Base-by-base conservation (phyloP, 1,140 invertebrate species). In the Archegozetes longisetosus region DNA sequence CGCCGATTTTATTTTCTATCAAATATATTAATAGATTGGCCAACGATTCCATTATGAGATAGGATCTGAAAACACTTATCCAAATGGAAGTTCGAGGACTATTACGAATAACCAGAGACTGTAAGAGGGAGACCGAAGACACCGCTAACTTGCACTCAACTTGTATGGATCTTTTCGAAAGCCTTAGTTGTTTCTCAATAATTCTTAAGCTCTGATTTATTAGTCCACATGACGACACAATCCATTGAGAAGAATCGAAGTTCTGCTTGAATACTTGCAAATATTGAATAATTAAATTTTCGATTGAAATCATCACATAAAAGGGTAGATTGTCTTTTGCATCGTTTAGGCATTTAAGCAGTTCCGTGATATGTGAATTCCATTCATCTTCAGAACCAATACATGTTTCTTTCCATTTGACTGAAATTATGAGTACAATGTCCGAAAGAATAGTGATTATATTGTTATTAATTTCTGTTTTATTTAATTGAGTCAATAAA, bases 1-100 rank as follows among this genome's bases (percentile, higher is more conserved):
- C 14, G 20, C 46, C 27, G 2, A 53, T 26, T 26, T 26, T 61
- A 17, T 53, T 58, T n/a, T 62, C 29, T 6, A 62, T 50, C 13
- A 62, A 29, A 28, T 27, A 59, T 2, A 60, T 49, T 1, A 62
- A 2, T 23, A 62, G 24, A 48, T 53, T 52, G 2, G 29, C 14
- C 4, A 62, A 25, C 25, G 28, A 29, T 53, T 62, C 61, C 22
- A 24, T 27, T 3, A 62, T 29, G 2, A 40, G n/a, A 53, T 49
- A 25, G 12, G 32, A 2, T 1, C 49, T 17, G 2, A 62, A 22
- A n/a, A 51, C 25, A 2, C 50, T 9, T 3, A 59, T 14, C 26
- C 23, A 27, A 62, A 26, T 2, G 12, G 24, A 2, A 51, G 24
- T 23, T 62, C 2, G 12, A 26, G 28, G 6, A 51, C 13, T 17